Evolutionary conservation across 2,888 invertebrate genomes (phyloP), one percentile per base, ranked within the genome.

Genomic region (Herminia tarsipennalis): DNA sequence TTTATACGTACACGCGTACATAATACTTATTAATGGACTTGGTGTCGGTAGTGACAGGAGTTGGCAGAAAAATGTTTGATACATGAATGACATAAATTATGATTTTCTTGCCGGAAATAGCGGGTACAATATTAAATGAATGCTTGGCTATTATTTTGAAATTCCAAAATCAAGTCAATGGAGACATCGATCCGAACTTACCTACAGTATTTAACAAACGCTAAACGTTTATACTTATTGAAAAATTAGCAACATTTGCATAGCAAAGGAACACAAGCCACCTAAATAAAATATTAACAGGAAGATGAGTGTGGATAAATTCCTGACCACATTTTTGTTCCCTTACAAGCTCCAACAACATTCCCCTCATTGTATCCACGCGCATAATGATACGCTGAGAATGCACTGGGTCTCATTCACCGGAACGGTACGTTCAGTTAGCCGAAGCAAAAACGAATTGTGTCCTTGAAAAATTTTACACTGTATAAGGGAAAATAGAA

Each of bases 241-340:
- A 14, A 2, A 9, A 6, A 10, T 10, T n/a, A n/a, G 8, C 14
- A 38, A 21, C 25, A 29, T 39, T 33, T 34, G 25, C 33, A 55
- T 27, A 33, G 9, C n/a, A n/a, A 39, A 24, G 17, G 13, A 21
- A 38, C 22, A 20, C 25, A 34, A 17, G 21, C 42, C 30, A 12
- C 9, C 10, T 17, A 21, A 17, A 18, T 34, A 13, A 34, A 16
- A 16, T 28, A 55, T 33, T 50, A 59, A 39, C 64, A 78, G 81
- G 81, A 79, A 80, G 78, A 76, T 60, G 56, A 56, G 64, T 39
- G 40, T 47, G 66, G n/a, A n/a, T 57, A 63, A 71, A 83, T 85
- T 81, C 83, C 82, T 70, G 61, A 79, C 83, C 53, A 73, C 86
- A 88, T 88, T 86, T 83, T 76, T 66, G 56, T 52, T 47, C 57